Base-by-base conservation (phyloP, 2,113 vertebrate species). In the Panthera tigris region DNA sequence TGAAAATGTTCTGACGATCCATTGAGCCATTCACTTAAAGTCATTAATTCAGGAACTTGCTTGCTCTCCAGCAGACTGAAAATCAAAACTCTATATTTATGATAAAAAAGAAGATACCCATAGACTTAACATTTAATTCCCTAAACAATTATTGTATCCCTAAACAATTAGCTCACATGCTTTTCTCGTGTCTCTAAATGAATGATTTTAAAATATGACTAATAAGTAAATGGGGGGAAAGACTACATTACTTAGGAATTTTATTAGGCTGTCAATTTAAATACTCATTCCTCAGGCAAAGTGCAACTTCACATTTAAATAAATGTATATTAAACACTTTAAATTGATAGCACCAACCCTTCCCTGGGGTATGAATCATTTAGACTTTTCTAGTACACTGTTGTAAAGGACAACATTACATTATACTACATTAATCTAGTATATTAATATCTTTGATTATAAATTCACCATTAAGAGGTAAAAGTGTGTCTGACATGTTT, bases 181-280 rank as follows among this genome's bases (percentile, higher is more conserved):
- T 98, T 98, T 98, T 97, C 88, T 55, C 18, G 91, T 96, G 81
- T 98, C 97, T 94, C 61, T 97, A 97, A 98, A 95, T 96, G 98
- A 95, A 96, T 97, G 85, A 93, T 98, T 97, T 97, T n/a, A 81
- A 57, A 98, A 98, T 84, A 98, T 97, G 97, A 97, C 96, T 98
- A 98, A 92, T 61, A 97, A 95, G 79, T 83, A 98, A 98, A 79
- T 96, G 95, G 85, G 39, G 71, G 41, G 36, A 71, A 86, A 97
- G 90, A 91, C 85, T 94, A 89, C 93, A 98, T 97, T 98, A 98
- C 85, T 98, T 98, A 97, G 97, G 97, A 98, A 98, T 98, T 98
- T 98, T 98, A 98, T 98, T 98, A 98, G 96, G 73, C 73, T 98
- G 97, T 98, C 98, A 97, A 97, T 98, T 98, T 97, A 98, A 96